phyloP scores from a whole-genome alignment of 2,888 invertebrate genomes.

The Bombylius discolor region DNA sequence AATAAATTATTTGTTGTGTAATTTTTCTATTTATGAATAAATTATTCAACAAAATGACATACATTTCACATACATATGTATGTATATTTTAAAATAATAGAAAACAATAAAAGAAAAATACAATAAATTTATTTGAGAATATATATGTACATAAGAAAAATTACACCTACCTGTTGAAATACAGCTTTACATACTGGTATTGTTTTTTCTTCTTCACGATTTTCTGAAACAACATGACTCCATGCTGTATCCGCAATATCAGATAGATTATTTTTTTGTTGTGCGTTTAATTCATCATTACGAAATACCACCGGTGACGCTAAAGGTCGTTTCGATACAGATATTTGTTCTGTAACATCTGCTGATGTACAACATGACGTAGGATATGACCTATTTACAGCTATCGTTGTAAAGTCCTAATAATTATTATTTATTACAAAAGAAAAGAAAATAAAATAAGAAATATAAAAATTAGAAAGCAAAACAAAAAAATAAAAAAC shows the following conservation, averaged over 20 bases:
- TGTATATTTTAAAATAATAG: no score
- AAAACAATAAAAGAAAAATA: no score
- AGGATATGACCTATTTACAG: slow-evolving; percentile 18
- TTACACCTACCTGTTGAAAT: slow-evolving; percentile 15
- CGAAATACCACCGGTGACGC: slow-evolving; percentile 18
- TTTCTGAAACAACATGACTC: slow-evolving; percentile 17
- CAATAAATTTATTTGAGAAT: no score
- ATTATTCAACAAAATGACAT: no score
- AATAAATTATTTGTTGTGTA: no score
- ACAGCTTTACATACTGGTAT: slow-evolving; percentile 17
- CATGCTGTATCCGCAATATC: slow-evolving; percentile 17
- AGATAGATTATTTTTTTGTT: slow-evolving; percentile 15
- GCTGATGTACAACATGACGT: slow-evolving; percentile 17
- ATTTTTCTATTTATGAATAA: no score
- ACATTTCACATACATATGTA: no score
- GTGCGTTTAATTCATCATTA: slow-evolving; percentile 15
- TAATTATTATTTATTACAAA: not conserved
- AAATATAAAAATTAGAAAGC: not conserved
- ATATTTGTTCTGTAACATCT: slow-evolving; percentile 18
- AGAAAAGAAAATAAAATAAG: not conserved
- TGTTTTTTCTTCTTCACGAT: slow-evolving; percentile 14
- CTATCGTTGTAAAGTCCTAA: slow-evolving; percentile 14
- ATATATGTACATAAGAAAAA: not conserved
- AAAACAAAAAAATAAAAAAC: no score
- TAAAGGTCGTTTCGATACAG: slow-evolving; percentile 17